phyloP scores from a whole-genome alignment of 2,888 invertebrate species.

The Petrolisthes cinctipes region DNA sequence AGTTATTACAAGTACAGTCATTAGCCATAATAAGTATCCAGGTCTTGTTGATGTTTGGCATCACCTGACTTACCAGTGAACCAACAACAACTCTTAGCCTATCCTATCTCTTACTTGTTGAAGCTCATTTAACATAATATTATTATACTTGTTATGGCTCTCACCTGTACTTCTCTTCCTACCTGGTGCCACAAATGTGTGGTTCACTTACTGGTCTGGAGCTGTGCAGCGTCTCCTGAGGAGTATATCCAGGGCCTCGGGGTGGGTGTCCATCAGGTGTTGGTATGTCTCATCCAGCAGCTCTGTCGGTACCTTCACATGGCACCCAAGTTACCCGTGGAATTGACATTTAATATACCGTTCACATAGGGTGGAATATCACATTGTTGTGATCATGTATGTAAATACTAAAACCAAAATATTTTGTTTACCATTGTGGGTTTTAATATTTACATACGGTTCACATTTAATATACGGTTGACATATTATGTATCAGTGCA shows the following conservation, averaged over 20 bases:
- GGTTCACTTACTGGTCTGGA: conserved; percentile 71
- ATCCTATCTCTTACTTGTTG: background rate
- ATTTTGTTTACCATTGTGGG: too few species aligned
- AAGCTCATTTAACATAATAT: too few species aligned
- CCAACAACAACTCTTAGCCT: too few species aligned
- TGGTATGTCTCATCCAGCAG: conserved; percentile 88
- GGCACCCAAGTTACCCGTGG: background rate
- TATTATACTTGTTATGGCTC: too few species aligned
- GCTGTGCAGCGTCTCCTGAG: conserved; percentile 68
- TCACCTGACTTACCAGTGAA: too few species aligned
- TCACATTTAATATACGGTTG: background rate
- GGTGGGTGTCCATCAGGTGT: conserved; percentile 86
- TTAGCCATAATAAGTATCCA: too few species aligned
- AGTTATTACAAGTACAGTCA: too few species aligned
- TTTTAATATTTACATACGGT: background rate
- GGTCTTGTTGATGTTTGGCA: too few species aligned
- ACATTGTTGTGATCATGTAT: background rate
- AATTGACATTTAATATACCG: background rate
- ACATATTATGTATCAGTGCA: too few species aligned
- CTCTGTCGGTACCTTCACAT: conserved; percentile 78
- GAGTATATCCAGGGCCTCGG: conserved; percentile 81
- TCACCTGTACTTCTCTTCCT: too few species aligned
- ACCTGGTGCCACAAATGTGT: background rate
- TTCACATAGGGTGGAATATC: background rate
- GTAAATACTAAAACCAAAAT: too few species aligned